These are phyloP conservation scores for Penaeus indicus DNA, from an alignment of 1,140 invertebrate species.

Conservation along the genomic window DNA sequence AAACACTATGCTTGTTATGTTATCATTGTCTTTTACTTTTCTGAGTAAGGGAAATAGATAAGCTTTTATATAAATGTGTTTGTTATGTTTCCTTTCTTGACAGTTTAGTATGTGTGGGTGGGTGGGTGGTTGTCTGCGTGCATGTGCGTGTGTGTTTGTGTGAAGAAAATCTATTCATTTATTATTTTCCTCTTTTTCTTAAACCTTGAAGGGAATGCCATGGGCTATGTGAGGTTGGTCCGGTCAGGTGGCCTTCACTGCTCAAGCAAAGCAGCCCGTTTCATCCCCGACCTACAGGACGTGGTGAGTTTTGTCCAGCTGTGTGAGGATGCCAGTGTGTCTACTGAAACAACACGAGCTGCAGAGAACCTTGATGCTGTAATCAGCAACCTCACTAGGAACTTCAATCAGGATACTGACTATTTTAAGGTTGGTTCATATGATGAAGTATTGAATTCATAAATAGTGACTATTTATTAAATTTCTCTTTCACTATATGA, in stretches of 20 bases:
- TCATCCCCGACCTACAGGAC: constrained; percentile 87
- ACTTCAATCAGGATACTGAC: constrained; percentile 93
- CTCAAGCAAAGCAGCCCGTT: constrained; percentile 89
- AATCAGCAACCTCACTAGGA: constrained; percentile 83
- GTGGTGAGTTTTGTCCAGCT: constrained; percentile 77
- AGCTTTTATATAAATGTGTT: too few species aligned
- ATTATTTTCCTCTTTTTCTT: constrained; percentile 22
- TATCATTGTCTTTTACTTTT: too few species aligned
- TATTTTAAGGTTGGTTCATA: constrained; percentile 83
- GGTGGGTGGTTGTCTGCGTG: too few species aligned
- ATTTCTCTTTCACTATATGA: too few species aligned
- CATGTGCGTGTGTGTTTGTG: too few species aligned
- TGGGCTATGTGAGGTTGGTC: constrained; percentile 96
- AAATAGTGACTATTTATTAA: too few species aligned
- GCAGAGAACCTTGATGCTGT: constrained; percentile 83
- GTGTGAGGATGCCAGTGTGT: constrained; percentile 72
- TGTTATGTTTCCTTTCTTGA: too few species aligned
- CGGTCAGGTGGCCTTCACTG: constrained; percentile 93
- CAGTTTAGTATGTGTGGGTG: too few species aligned
- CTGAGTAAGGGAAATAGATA: too few species aligned
- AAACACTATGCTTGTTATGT: too few species aligned
- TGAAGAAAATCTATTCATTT: too few species aligned
- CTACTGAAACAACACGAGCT: constrained; percentile 73
- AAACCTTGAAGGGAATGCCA: constrained; percentile 82
- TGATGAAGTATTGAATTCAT: too few species aligned